These are phyloP conservation scores for Rhagoletis zephyria DNA, from an alignment of 1,140 invertebrate species.

Conservation along the genomic window DNA sequence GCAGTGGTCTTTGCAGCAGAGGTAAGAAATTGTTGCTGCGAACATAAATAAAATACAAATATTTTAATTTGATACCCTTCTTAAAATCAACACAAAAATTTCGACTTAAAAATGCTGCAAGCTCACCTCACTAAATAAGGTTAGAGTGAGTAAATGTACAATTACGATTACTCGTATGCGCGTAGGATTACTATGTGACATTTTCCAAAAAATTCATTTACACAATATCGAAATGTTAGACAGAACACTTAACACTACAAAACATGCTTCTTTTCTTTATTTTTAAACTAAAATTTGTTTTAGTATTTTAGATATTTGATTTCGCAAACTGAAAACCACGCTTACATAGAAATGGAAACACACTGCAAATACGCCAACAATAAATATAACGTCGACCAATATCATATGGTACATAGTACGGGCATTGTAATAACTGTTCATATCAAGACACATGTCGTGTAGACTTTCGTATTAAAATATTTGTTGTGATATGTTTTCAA, in stretches of 20 bases:
- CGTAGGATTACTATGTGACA: not conserved
- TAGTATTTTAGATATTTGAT: not conserved
- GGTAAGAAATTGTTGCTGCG: slow-evolving; percentile 10
- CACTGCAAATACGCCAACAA: slow-evolving; percentile 40
- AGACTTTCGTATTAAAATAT: slow-evolving; percentile 13
- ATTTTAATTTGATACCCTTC: too few species aligned
- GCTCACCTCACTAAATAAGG: not conserved
- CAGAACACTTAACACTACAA: not conserved
- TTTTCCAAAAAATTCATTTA: not conserved
- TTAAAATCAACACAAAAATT: not conserved
- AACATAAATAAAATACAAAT: not conserved
- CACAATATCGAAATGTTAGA: not conserved
- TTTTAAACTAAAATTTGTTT: not conserved
- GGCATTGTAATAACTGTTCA: slow-evolving; percentile 51
- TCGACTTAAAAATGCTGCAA: too few species aligned
- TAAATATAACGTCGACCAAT: slow-evolving; percentile 32
- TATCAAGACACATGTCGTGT: slow-evolving; percentile 36
- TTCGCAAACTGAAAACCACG: not conserved
- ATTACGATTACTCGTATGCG: slow-evolving; percentile 21
- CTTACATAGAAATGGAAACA: slow-evolving; percentile 47
- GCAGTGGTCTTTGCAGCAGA: not conserved
- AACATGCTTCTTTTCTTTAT: not conserved
- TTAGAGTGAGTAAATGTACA: not conserved
- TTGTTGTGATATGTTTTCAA: slow-evolving; percentile 11
- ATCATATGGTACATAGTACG: slow-evolving; percentile 46